These are phyloP conservation scores for Gibbula magus DNA, from an alignment of 2,888 invertebrate genomes.

Conservation along the genomic window DNA sequence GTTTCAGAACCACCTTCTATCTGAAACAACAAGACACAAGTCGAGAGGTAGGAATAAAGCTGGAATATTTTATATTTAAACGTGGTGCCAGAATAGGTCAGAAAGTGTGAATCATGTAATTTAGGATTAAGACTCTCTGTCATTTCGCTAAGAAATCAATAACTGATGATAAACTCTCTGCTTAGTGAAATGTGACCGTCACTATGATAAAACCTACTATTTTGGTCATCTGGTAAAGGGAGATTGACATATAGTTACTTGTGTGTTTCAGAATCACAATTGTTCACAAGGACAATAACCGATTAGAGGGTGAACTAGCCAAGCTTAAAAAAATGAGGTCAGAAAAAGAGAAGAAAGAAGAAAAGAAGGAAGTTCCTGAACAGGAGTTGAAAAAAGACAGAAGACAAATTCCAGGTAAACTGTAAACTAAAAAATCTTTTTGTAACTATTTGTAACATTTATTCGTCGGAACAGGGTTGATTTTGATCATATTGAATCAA, in stretches of 20 bases:
- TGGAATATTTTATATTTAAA: too few relatives aligned
- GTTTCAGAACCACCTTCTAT: not conserved
- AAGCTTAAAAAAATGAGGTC: conserved; percentile 52
- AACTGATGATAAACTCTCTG: too few relatives aligned
- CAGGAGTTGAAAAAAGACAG: conserved; percentile 66
- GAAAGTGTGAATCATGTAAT: too few relatives aligned
- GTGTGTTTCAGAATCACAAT: conserved; percentile 56
- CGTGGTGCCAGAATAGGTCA: too few relatives aligned
- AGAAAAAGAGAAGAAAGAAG: conserved; percentile 60
- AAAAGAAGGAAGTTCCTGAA: conserved; percentile 59
- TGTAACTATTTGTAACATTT: not conserved
- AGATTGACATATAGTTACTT: not conserved
- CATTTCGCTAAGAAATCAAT: too few relatives aligned
- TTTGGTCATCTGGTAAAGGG: not conserved
- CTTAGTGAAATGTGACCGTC: too few relatives aligned
- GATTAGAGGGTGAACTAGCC: conserved; percentile 57
- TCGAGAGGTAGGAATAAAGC: too few relatives aligned
- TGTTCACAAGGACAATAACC: conserved; percentile 67
- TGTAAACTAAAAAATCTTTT: not conserved
- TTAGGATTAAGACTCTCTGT: too few relatives aligned
- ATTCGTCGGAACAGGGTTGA: too few relatives aligned
- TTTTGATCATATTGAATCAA: too few relatives aligned
- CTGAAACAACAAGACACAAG: too few relatives aligned
- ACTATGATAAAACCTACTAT: not conserved
- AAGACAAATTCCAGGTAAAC: conserved; percentile 68